Evolutionary conservation across 2,888 invertebrate genomes (phyloP).

Genomic region (Lasioglossum oenotherae): DNA sequence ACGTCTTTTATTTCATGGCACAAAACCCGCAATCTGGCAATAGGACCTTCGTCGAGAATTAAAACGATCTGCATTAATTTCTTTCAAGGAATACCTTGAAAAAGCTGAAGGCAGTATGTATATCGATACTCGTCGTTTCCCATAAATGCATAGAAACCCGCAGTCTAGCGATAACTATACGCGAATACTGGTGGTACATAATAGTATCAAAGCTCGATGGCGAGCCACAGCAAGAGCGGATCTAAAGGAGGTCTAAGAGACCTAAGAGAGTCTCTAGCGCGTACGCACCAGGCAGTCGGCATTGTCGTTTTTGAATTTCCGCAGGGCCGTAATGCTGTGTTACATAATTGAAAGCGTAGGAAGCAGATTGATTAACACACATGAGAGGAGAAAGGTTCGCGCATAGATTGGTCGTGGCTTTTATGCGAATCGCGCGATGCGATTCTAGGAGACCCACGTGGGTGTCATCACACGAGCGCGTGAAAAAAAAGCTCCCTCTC

Average conservation of each 20-base stretch:
- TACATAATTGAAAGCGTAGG: constrained; percentile 84
- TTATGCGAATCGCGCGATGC: constrained; percentile 78
- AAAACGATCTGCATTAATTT: no score
- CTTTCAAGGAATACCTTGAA: no score
- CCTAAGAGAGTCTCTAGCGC: constrained; percentile 13
- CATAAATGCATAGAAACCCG: not conserved
- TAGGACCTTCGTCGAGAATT: no score
- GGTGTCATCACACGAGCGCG: constrained; percentile 71
- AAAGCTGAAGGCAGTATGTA: no score
- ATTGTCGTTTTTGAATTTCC: constrained; percentile 68
- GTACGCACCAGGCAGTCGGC: constrained; percentile 46
- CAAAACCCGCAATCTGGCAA: no score
- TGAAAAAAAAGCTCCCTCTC: constrained; percentile 39
- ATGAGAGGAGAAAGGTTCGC: constrained; percentile 81
- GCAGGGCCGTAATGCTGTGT: constrained; percentile 74
- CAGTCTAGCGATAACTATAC: not conserved
- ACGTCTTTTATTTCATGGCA: no score
- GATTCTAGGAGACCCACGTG: constrained; percentile 66
- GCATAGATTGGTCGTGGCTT: constrained; percentile 81
- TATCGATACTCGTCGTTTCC: not conserved
- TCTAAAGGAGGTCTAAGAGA: constrained; percentile 19
- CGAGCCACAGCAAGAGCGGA: not conserved
- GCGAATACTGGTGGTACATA: not conserved
- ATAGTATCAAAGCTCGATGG: not conserved
- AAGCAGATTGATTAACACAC: constrained; percentile 84